Evolutionary conservation across 2,888 invertebrate genomes (phyloP), one percentile per base, ranked within the genome.

Genomic region (Keiferia lycopersicella): DNA sequence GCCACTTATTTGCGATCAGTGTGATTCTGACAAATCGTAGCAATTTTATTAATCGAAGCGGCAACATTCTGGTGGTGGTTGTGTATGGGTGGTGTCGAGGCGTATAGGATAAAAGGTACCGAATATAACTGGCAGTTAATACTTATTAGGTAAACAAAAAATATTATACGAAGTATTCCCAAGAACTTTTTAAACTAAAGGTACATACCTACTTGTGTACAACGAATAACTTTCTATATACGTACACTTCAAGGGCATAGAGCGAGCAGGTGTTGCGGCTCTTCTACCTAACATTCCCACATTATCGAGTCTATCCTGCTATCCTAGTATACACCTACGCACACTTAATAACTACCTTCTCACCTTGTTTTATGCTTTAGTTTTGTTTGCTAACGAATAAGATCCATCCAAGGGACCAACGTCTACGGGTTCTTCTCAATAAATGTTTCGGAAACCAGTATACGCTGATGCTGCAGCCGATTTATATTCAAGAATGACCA

Each of bases 181-280:
- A 34, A 34, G 34, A 34, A 34, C 34, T 34, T 26, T 26, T 26
- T 26, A 12, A 20, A 34, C 2, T 30, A 7, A 56, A 10, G 6
- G 26, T 26, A 26, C 26, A n/a, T n/a, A n/a, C n/a, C n/a, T n/a
- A n/a, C n/a, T n/a, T n/a, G n/a, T n/a, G 12, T 14, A 8, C 14
- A 11, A 22, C 30, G n/a, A 12, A 10, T 34, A 26, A 56, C 56
- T 56, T 34, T 56, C 56, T 56, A 53, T 16, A 56, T n/a, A 34
- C n/a, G 3, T 14, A 16, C 26, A 34, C 12, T 56, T 34, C 69
- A 66, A 71, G 61, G 68, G 73, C 71, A 77, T n/a, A n/a, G n/a
- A 70, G 72, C 75, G 65, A 62, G 67, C 80, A 79, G 76, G 75
- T 77, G 78, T 65, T 56, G 8, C 30, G 26, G 30, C 16, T 56